Percentiles rank a stretch among this genome's conserved stretches.
Evolutionary conservation across 2,113 vertebrate genomes (phyloP).

Genomic region (Mionectes macconnelli): DNA sequence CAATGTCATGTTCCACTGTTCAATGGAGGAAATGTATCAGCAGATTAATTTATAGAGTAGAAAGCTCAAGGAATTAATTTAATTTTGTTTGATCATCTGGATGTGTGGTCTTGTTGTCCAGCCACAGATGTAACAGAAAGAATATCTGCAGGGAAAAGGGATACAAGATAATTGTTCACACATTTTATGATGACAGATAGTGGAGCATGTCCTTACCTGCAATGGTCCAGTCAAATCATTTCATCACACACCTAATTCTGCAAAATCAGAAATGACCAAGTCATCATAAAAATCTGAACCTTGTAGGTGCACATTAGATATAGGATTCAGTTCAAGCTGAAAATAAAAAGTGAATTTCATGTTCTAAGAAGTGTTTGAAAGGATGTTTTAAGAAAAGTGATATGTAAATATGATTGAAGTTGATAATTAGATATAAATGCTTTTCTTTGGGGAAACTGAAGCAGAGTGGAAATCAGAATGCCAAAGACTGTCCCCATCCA

Average conservation of each 20-base stretch:
- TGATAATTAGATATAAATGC: slow-evolving; percentile 46
- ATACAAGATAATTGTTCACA: not conserved
- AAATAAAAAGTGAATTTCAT: slow-evolving; percentile 11
- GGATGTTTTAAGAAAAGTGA: not conserved
- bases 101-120: not conserved
- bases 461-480: not conserved
- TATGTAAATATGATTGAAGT: slow-evolving; percentile 9
- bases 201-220: not conserved
- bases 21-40: not conserved
- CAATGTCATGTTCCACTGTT: not conserved
- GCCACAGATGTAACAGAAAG: not conserved
- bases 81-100: not conserved
- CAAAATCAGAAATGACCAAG: slow-evolving; percentile 1
- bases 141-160: not conserved
- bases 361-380: not conserved
- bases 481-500: not conserved
- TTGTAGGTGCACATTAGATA: not conserved
- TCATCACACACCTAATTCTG: not conserved
- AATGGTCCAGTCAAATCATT: not conserved
- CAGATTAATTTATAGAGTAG: not conserved
- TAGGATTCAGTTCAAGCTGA: not conserved
- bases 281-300: not conserved
- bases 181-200: not conserved
- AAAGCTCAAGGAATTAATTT: not conserved
- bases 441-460: slow-evolving; percentile 27